Evolutionary conservation across 2,888 invertebrate genomes (phyloP), one percentile per base, ranked within the genome.

Genomic region (Taphrorychus bicolor): DNA sequence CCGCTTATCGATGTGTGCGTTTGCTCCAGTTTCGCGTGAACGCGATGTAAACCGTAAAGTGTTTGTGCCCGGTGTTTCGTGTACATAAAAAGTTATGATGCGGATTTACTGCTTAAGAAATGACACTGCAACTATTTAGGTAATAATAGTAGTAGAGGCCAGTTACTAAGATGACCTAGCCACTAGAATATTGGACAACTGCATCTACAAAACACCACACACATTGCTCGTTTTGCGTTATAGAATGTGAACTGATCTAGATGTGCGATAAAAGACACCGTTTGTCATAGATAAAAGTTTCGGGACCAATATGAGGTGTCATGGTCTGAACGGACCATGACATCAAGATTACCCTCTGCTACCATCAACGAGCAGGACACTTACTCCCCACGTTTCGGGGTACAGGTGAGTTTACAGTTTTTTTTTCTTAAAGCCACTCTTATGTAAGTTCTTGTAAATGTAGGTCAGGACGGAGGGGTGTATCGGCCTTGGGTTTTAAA

Each of bases 251-350:
- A 17, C 17, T 16, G 49, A 41, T 21, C 42, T 21, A 58, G 41
- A 58, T 23, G 52, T 52, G 23, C 17, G 18, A 11, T 52, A 52
- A 7, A 16, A 40, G 59, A 59, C 21, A 32, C 54, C 19, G 49
- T 48, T 59, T 60, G 5, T 45, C 68, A 57, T 72, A 73, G 69
- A 75, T 72, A 73, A 74, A 74, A 73, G 74, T 73, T 73, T 75
- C 71, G 71, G 70, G 70, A 70, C 73, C 73, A 69, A 71, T 73
- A 72, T 74, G 73, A 71, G 73, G 68, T 77, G 79, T 73, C 79
- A 80, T 81, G 81, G 80, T 81, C 77, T 81, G 80, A 75, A 62
- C 76, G 76, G 81, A 81, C 80, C 80, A 82, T 82, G 82, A 81
- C 81, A 79, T 80, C 82, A 75, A 78, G 82, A 73, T 80, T 80